These are phyloP conservation scores for Tipula helvola DNA, from an alignment of 2,888 invertebrate genomes.

Conservation along the genomic window DNA sequence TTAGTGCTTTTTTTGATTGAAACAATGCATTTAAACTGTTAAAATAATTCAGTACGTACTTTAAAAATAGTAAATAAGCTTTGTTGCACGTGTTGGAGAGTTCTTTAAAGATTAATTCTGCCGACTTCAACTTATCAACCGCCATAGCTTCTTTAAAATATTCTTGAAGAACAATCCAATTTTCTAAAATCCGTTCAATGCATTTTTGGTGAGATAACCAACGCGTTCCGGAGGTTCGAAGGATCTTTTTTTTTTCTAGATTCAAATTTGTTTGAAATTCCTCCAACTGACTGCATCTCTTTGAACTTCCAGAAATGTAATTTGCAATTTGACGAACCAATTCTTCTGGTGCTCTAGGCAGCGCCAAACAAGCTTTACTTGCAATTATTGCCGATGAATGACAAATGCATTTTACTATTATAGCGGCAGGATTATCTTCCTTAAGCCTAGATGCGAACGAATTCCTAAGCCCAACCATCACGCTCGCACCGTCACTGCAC, in stretches of 20 bases:
- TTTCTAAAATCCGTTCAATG: constrained; percentile 16
- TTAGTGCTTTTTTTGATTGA: constrained; percentile 17
- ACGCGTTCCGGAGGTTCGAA: constrained; percentile 14
- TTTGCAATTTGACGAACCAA: background rate
- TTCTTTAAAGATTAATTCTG: constrained; percentile 15
- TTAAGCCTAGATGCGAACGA: too few species aligned
- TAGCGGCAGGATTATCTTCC: too few species aligned
- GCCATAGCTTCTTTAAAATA: constrained; percentile 13
- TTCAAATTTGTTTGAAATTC: constrained; percentile 15
- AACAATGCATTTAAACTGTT: constrained; percentile 19
- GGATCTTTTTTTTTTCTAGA: constrained; percentile 14
- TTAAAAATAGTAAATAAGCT: constrained; percentile 18
- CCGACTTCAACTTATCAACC: constrained; percentile 17
- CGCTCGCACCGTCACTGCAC: too few species aligned
- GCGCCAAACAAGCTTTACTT: background rate
- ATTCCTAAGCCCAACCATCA: too few species aligned
- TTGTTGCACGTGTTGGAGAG: constrained; percentile 16
- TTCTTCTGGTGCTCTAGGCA: background rate
- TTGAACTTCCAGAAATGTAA: background rate
- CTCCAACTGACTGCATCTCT: constrained; percentile 7
- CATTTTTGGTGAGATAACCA: constrained; percentile 18
- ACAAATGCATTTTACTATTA: too few species aligned
- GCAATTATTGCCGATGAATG: background rate
- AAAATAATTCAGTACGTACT: constrained; percentile 19
- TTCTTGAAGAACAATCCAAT: too few species aligned